Base-by-base conservation (phyloP, 2,888 invertebrate genomes). In the Drosophila peninsularis region DNA sequence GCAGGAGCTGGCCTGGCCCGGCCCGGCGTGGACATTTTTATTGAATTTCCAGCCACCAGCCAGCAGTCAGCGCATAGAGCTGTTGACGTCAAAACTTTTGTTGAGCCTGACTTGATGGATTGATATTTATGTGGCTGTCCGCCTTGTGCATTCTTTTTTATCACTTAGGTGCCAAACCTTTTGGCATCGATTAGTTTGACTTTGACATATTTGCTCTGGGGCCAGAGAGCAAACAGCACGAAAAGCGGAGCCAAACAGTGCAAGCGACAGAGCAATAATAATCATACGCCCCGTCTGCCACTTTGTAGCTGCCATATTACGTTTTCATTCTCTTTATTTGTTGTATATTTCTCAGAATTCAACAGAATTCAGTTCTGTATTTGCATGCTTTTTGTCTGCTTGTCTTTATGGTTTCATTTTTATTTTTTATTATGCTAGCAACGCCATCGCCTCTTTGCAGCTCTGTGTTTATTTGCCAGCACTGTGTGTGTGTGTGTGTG, bases 171-270 rank as follows among this genome's bases (percentile, higher is more conserved):
- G 62, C 36, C 58, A 67, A 72, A 61, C 68, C 68, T 72, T 76
- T 76, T 66, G 77, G 30, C 77, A 76, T 72, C 72, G 77, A 72
- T 76, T 76, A 57, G 65, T 76, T 72, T 72, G 64, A 53, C 67
- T 67, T 58, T 68, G 72, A 76, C 71, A 62, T 76, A 76, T 71
- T 71, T 71, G 58, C 56, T n/a, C 45, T 11, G 24, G 7, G 21
- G 6, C 32, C 19, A 37, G 10, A 42, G 27, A 39, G 55, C 56
- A 62, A 54, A 39, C 53, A 54, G 39, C 34, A 24, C 9, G 19
- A 13, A 57, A 42, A 60, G 41, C 5, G 49, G 32, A 17, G 47
- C 14, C 14, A 57, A 62, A 45, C 47, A 54, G 37, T 32, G 56
- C 32, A 27, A 55, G 54, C 36, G 41, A 24, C 30, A 63, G 21